These are phyloP conservation scores for Argyra leucocephala DNA, from an alignment of 2,888 invertebrate species.

Conservation along the genomic window DNA sequence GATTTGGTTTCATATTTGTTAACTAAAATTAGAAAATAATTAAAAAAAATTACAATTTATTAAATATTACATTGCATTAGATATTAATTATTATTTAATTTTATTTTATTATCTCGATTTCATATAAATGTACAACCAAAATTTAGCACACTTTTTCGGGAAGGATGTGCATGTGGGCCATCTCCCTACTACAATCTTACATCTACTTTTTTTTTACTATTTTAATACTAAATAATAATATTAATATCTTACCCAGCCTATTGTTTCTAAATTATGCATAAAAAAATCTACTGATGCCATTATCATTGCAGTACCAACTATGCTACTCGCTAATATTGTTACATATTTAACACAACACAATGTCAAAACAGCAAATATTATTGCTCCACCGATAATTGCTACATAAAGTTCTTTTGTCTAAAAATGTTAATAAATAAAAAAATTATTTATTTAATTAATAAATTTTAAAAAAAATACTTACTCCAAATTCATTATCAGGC, in stretches of 20 bases:
- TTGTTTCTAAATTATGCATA: conserved; percentile 40
- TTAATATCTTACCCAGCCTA: conserved; percentile 35
- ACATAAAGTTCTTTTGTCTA: conserved; percentile 42
- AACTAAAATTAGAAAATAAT: conserved; percentile 19
- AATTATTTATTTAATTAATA: neutral
- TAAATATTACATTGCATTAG: neutral
- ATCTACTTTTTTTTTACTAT: neutral
- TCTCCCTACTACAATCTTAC: no score
- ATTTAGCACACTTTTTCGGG: no score
- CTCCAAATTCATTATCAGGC: conserved; percentile 44
- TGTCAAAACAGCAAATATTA: conserved; percentile 41
- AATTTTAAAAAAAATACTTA: conserved; percentile 26
- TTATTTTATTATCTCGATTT: neutral
- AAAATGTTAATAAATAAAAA: conserved; percentile 4
- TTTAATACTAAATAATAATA: neutral
- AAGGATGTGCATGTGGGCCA: no score
- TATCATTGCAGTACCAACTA: conserved; percentile 43
- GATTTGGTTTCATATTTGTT: conserved; percentile 41
- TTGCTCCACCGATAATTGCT: conserved; percentile 42
- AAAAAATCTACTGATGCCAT: conserved; percentile 42
- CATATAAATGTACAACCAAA: no score
- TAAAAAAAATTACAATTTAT: neutral
- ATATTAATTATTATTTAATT: neutral
- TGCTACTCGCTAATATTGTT: conserved; percentile 42
- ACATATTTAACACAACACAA: conserved; percentile 42